Conservation (phyloP, 2,113 vertebrate species). For the Pipa parva region DNA sequence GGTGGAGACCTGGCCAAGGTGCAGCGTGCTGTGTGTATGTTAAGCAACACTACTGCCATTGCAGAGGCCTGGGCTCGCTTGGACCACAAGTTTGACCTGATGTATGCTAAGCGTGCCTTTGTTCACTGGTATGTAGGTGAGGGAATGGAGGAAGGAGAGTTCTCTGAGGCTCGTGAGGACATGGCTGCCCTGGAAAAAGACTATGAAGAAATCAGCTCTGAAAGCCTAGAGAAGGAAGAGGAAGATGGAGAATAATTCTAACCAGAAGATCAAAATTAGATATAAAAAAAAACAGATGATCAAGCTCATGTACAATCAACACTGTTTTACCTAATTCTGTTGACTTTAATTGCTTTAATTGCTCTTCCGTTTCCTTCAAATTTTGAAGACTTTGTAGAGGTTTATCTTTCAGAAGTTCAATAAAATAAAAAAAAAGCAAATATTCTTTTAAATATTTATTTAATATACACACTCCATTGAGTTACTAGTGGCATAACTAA, state of each 20-base stretch:
- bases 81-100: conserved; percentile 60
- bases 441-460: too few species aligned
- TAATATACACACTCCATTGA: too few species aligned
- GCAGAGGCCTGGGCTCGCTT: conserved; percentile 63
- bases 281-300: too few species aligned
- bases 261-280: too few species aligned
- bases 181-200: conserved; percentile 73
- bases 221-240: conserved; percentile 7
- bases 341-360: too few species aligned
- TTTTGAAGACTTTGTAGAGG: too few species aligned
- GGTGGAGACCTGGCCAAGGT: conserved; percentile 45
- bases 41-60: conserved; percentile 61
- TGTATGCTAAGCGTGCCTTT: conserved; percentile 57
- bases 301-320: too few species aligned
- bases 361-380: too few species aligned
- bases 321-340: too few species aligned
- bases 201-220: conserved; percentile 2
- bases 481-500: too few species aligned
- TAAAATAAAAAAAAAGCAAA: too few species aligned
- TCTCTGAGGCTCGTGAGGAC: conserved; percentile 72
- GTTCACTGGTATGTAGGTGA: conserved; percentile 62
- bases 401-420: too few species aligned
- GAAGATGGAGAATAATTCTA: not conserved
- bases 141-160: conserved; percentile 76
- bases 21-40: conserved; percentile 49